Conservation (phyloP, 2,797 vertebrate genomes). For the Lagorchestes hirsutus region DNA sequence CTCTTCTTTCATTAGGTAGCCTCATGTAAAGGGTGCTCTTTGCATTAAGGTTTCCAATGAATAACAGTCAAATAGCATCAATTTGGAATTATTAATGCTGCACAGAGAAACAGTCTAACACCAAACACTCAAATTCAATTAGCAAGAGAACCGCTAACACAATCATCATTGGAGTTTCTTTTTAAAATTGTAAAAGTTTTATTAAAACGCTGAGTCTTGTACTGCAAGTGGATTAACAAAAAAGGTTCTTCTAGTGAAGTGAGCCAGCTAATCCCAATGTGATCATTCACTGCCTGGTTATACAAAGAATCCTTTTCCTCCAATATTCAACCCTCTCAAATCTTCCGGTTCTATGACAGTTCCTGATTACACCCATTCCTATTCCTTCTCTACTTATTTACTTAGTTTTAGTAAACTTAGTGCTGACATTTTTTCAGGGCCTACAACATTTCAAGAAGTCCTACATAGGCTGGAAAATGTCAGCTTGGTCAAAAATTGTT, state of each 20-base stretch:
- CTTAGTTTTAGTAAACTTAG: not conserved
- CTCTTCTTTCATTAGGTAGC: not conserved
- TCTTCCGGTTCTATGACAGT: not conserved
- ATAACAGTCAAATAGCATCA: not conserved
- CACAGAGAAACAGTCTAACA: accelerated
- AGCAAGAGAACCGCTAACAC: not conserved
- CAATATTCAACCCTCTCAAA: accelerated
- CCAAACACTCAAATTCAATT: not conserved
- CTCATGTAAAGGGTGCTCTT: not conserved
- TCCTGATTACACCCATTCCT: not conserved
- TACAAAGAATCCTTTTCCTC: not conserved
- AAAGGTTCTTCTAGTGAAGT: not conserved
- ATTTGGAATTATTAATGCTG: not conserved
- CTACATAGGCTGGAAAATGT: not conserved
- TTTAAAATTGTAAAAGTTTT: not conserved
- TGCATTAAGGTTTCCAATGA: not conserved
- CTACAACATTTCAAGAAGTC: not conserved
- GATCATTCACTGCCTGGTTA: not conserved
- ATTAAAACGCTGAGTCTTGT: not conserved
- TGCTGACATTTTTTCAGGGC: not conserved
- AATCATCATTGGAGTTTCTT: not conserved
- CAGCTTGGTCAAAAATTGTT: not conserved
- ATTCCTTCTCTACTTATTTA: not conserved
- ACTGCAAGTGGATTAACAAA: not conserved
- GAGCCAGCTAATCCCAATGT: not conserved